Conservation (phyloP, 2,888 invertebrate genomes). For the Drosophila infuscata region DNA sequence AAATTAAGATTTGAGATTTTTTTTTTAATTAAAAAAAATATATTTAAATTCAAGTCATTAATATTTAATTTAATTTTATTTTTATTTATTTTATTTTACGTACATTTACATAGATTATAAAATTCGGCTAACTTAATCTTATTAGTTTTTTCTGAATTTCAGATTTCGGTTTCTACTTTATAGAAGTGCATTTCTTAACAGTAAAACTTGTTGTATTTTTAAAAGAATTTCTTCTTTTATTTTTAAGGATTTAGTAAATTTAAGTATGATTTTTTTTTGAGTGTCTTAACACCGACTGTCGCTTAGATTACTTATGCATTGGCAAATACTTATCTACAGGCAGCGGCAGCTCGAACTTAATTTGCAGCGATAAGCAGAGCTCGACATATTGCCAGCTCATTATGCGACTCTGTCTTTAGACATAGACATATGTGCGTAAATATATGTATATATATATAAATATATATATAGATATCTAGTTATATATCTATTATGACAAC, state of each 20-base stretch:
- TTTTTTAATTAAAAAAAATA: not conserved
- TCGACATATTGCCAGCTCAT: constrained; percentile 77
- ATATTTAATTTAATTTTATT: too few relatives aligned
- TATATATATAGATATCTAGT: not conserved
- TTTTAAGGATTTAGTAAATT: not conserved
- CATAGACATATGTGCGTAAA: constrained; percentile 3
- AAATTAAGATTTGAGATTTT: not conserved
- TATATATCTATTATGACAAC: constrained; percentile 56
- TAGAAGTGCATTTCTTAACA: not conserved
- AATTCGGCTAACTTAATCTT: not conserved
- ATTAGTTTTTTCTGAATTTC: not conserved
- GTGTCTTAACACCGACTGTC: not conserved
- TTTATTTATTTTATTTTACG: not conserved
- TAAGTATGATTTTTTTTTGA: not conserved
- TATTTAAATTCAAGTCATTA: too few relatives aligned
- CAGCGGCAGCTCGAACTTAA: constrained; percentile 66
- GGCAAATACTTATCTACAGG: constrained; percentile 55
- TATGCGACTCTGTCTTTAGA: constrained; percentile 39
- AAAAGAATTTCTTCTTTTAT: too few relatives aligned
- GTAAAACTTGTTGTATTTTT: too few relatives aligned
- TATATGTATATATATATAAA: not conserved
- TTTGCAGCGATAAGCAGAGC: constrained; percentile 67
- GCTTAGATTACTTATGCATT: constrained; percentile 56
- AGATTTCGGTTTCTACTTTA: too few relatives aligned
- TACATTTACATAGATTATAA: not conserved